Evolutionary conservation across 2,888 invertebrate species (phyloP).

Genomic region (Incurvaria masculella): DNA sequence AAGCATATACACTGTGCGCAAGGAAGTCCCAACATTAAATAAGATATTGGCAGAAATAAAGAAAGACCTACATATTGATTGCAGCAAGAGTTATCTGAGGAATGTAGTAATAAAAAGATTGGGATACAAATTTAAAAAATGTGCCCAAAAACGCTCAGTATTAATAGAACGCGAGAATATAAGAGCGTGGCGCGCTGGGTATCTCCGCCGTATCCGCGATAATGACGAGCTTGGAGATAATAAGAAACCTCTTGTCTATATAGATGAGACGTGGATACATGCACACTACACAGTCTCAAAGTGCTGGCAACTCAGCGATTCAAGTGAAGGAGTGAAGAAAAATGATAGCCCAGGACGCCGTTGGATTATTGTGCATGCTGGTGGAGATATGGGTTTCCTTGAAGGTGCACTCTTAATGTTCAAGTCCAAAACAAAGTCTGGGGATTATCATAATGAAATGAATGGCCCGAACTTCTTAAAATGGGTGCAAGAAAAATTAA

Average conservation of each 20-base stretch:
- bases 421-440: conserved; percentile 7
- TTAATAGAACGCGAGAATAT: conserved; percentile 15
- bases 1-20: conserved; percentile 16
- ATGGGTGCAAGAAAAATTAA: conserved; percentile 12
- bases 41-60: conserved; percentile 10
- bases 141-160: conserved; percentile 10
- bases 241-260: conserved; percentile 9
- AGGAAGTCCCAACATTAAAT: conserved; percentile 16
- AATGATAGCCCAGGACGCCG: conserved; percentile 13
- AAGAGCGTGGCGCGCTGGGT: conserved; percentile 15
- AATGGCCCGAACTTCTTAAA: no score
- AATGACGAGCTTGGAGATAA: conserved; percentile 8
- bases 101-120: no score
- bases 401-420: conserved; percentile 4
- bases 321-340: conserved; percentile 11
- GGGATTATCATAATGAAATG: no score
- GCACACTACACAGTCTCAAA: conserved; percentile 14
- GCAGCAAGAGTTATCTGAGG: no score
- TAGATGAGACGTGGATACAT: no score
- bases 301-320: conserved; percentile 11
- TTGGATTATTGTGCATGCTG: conserved; percentile 8
- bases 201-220: conserved; percentile 9
- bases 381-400: conserved; percentile 15
- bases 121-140: conserved; percentile 11
- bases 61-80: not conserved